Percentiles rank a stretch among this genome's conserved stretches.
phyloP scores from a whole-genome alignment of 2,113 vertebrate genomes.

The Dryoscopus gambensis region DNA sequence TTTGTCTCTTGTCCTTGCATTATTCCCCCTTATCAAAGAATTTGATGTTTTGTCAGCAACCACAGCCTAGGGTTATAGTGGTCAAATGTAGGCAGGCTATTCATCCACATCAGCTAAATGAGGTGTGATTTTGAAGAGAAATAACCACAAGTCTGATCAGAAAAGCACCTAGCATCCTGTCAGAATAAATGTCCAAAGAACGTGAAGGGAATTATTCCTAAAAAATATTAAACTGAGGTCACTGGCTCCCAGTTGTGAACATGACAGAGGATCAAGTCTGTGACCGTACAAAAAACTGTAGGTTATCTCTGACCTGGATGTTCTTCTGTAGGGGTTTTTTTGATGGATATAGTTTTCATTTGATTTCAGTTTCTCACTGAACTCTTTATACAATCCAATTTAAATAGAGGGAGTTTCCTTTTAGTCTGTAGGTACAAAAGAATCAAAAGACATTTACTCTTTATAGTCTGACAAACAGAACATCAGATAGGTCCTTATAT shows the following conservation, averaged over 20 bases:
- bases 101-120: slow-evolving; percentile 43
- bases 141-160: background rate
- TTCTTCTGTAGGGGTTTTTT: background rate
- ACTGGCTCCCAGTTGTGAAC: background rate
- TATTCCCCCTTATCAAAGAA: slow-evolving; percentile 22
- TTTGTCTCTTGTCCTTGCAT: slow-evolving; percentile 38
- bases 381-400: background rate
- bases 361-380: background rate
- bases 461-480: background rate
- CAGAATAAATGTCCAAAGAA: background rate
- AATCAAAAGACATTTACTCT: background rate
- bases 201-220: background rate
- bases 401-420: background rate
- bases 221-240: background rate
- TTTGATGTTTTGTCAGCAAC: slow-evolving; percentile 18
- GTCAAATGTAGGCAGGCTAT: slow-evolving; percentile 34
- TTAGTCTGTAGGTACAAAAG: background rate
- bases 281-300: background rate
- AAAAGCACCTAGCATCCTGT: background rate
- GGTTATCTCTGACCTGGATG: background rate
- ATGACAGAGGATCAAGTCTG: background rate
- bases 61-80: slow-evolving; percentile 12
- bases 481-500: background rate
- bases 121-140: slow-evolving; percentile 17
- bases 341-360: background rate